These are phyloP conservation scores for Ephestia elutella DNA, from an alignment of 1,140 invertebrate genomes.

Conservation along the genomic window DNA sequence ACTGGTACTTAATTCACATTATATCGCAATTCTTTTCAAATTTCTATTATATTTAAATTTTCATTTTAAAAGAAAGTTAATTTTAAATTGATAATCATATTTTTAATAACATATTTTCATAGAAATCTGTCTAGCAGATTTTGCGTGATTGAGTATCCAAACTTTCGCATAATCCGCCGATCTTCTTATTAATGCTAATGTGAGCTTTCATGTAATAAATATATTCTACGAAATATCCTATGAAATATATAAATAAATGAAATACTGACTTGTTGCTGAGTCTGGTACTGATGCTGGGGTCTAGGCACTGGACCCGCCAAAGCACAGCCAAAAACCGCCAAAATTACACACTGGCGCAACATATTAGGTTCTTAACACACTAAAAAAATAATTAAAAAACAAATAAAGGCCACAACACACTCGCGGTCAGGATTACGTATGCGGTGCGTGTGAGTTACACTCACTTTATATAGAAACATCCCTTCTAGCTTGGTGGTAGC, in stretches of 20 bases:
- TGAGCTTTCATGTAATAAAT: too few relatives aligned
- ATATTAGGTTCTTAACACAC: conserved; percentile 22
- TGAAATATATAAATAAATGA: not conserved
- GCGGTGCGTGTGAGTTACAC: conserved; percentile 43
- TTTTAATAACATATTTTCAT: too few relatives aligned
- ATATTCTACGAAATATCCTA: too few relatives aligned
- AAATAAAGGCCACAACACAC: conserved; percentile 50
- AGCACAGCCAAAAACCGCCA: conserved; percentile 53
- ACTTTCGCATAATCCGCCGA: too few relatives aligned
- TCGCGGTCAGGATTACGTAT: conserved; percentile 47
- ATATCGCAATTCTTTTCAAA: too few relatives aligned
- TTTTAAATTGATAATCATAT: too few relatives aligned
- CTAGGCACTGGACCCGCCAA: conserved; percentile 32
- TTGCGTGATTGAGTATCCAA: too few relatives aligned
- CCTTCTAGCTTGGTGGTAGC: conserved; percentile 49
- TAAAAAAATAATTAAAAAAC: conserved; percentile 29
- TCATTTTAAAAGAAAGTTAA: too few relatives aligned
- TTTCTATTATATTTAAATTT: too few relatives aligned
- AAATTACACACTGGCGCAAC: conserved; percentile 52
- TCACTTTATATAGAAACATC: conserved; percentile 68
- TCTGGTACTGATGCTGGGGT: conserved; percentile 48
- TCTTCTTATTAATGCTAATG: too few relatives aligned
- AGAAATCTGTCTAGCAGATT: too few relatives aligned
- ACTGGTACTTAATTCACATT: too few relatives aligned
- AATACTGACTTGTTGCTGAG: conserved; percentile 53